A percentile compares a stretch with the other conserved stretches of the same genome.
phyloP scores from a whole-genome alignment of 2,113 vertebrate genomes.

The Chlamydotis undulata region DNA sequence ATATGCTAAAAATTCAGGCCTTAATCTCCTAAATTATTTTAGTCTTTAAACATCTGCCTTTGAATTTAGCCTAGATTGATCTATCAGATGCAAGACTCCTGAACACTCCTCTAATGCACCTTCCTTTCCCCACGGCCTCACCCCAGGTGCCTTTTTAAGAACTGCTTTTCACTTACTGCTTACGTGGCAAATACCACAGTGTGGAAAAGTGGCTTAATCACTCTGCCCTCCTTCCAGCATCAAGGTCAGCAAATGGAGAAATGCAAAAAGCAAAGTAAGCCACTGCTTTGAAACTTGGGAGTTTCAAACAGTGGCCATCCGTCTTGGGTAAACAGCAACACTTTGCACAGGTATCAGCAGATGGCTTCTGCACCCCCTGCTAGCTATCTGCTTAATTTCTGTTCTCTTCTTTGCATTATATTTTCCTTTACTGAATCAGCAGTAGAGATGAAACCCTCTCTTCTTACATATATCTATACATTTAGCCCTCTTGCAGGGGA shows the following conservation, averaged over 20 bases:
- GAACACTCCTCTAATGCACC: background rate
- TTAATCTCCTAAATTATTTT: background rate
- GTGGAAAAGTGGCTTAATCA: background rate
- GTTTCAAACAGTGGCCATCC: background rate
- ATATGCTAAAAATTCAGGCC: background rate
- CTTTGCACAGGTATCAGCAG: rapidly evolving
- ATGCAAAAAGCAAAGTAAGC: background rate
- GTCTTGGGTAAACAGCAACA: background rate
- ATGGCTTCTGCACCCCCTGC: background rate
- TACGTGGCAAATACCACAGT: background rate
- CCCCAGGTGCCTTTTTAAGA: background rate
- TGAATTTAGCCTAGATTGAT: background rate
- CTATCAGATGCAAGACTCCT: background rate
- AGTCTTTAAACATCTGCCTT: background rate
- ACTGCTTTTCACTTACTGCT: background rate
- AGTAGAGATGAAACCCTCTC: background rate
- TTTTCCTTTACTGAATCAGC: background rate
- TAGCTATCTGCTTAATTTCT: background rate
- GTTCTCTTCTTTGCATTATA: background rate
- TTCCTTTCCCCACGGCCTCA: background rate
- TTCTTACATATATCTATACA: background rate
- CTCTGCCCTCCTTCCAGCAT: background rate
- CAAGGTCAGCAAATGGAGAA: background rate
- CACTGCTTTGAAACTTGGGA: background rate
- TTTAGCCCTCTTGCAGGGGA: background rate